Base-by-base conservation (phyloP, 2,797 vertebrate genomes). In the Hoplostethus atlanticus region DNA sequence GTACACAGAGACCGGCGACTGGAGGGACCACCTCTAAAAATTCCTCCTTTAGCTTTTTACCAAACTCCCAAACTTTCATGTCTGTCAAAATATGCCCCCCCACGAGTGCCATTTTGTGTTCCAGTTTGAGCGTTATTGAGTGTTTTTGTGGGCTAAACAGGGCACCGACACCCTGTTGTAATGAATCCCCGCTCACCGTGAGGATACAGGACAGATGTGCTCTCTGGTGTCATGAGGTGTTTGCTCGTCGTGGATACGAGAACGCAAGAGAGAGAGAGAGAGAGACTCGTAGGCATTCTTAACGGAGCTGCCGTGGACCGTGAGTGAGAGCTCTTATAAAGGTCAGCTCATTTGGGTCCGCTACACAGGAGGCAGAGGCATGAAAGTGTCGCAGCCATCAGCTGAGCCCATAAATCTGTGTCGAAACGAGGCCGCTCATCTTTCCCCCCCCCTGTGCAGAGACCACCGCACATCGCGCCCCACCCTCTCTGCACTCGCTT, bases 401-500 rank as follows among this genome's bases (percentile, higher is more conserved):
- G 85, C 85, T 77, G 68, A 82, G 83, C 79, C 75, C 88, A 85
- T 92, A 90, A 92, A 91, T 91, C 91, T 87, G 83, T 79, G 73
- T 87, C 60, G 80, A 79, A 89, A 89, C 64, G 70, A 84, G 86
- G 84, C 82, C 68, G 66, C 85, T 85, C 69, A 67, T 87, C 74
- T 81, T 71, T 86, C 1, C 10, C 53, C 21, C 21, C 21, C 21
- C 74, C 66, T 42, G 44, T 48, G 55, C 53, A 17, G 55, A 72
- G 76, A 73, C 77, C 66, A 34, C 55, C 15, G 3, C 48, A 31
- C 63, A 48, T 65, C 21, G 42, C 16, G 38, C 44, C 38, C 65
- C 63, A 2, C 17, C 55, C 47, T 36, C 61, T 48, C 21, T 2
- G 21, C 64, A 69, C 68, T 58, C 25, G 63, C 7, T 10, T 10